phyloP scores from a whole-genome alignment of 2,113 vertebrate genomes.

The Nothoprocta pentlandii region DNA sequence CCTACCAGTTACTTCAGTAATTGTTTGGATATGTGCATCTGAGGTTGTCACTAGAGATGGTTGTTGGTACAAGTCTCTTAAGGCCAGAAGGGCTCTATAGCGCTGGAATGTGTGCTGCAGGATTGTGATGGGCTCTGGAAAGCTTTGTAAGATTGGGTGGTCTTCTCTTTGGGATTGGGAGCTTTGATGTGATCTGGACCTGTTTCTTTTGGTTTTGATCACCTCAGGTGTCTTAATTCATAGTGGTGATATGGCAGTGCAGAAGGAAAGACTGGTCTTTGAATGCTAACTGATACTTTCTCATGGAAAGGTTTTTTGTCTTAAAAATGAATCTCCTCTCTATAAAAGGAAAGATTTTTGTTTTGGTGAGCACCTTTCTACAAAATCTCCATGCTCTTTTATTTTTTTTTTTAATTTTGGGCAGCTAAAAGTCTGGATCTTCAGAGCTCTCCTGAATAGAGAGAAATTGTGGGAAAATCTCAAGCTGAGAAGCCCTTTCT shows the following conservation, averaged over 20 bases:
- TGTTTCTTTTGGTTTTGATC: neutral
- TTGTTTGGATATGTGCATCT: neutral
- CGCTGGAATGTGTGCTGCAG: neutral
- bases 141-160: neutral
- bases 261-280: neutral
- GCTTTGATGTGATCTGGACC: neutral
- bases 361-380: neutral
- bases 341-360: neutral
- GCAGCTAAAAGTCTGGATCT: neutral
- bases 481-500: neutral
- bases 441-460: neutral
- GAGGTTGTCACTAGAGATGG: neutral
- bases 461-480: constrained; percentile 10
- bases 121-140: neutral
- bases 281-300: neutral
- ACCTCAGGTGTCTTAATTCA: neutral
- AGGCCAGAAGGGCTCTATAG: neutral
- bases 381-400: neutral
- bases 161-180: neutral
- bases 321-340: neutral
- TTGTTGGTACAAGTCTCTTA: rapidly evolving
- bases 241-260: neutral
- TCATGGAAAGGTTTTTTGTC: neutral
- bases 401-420: constrained; percentile 30
- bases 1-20: neutral